Conservation (phyloP, 2,113 vertebrate genomes). For the Willisornis vidua region DNA sequence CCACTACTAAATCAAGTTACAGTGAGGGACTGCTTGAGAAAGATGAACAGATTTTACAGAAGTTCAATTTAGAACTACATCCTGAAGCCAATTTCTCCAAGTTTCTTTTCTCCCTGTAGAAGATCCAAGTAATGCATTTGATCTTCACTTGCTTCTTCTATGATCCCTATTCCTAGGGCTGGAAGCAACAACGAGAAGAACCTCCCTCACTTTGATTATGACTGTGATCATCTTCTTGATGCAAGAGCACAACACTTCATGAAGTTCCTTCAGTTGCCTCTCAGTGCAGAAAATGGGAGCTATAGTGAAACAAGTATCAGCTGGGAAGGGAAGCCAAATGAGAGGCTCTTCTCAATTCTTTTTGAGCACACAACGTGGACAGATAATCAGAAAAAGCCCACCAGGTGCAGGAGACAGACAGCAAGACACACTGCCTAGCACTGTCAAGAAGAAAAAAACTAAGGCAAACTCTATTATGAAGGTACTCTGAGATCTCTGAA, state of each 20-base stretch:
- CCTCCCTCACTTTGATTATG: accelerated
- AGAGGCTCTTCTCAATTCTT: background rate
- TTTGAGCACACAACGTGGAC: background rate
- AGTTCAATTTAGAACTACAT: background rate
- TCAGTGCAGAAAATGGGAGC: background rate
- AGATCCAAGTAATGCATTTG: background rate
- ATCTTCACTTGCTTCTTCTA: background rate
- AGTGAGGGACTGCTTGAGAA: background rate
- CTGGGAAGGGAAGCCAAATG: background rate
- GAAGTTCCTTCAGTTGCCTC: background rate
- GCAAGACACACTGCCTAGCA: background rate
- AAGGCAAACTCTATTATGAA: background rate
- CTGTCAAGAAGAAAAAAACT: background rate
- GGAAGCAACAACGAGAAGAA: background rate
- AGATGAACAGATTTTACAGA: background rate
- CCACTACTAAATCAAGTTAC: background rate
- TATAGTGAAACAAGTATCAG: background rate
- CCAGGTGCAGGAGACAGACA: background rate
- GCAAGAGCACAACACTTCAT: background rate
- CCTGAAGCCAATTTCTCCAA: background rate
- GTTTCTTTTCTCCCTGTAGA: background rate
- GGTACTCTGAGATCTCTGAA: background rate
- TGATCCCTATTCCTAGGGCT: background rate
- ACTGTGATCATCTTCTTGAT: background rate
- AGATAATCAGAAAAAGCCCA: background rate